Evolutionary conservation across 1,140 invertebrate genomes (phyloP), one percentile per base, ranked within the genome.

Genomic region (Zaprionus africanus): DNA sequence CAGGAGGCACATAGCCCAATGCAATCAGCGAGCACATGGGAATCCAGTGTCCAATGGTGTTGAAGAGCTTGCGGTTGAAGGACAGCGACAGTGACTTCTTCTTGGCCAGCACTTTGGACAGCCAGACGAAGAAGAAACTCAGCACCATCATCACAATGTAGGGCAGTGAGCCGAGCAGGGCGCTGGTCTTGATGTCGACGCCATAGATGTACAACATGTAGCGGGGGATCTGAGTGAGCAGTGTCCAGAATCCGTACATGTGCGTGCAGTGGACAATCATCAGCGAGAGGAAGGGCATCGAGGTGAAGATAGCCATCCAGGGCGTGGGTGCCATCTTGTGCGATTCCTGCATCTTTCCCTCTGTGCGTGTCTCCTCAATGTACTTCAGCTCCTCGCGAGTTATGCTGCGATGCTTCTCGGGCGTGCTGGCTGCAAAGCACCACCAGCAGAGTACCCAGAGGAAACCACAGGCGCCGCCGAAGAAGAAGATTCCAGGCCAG

Each of bases 161-260:
- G 6, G 98, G 98, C 12, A 98, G 90, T 0, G 97, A 96, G 28
- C 97, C 95, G 22, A 96, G 86, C 54, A 95, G 83, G 15, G 97
- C 96, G 86, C 96, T 96, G 28, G 94, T 90, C 92, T 96, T 94
- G 19, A 99, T 96, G 71, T 99, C 94, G 63, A 97, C 96, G 53
- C 95, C 93, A 0, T 99, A 94, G 2, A 99, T 95, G 72, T 95
- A 94, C 31, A 95, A 95, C 94, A 99, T 96, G 90, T 98, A 99
- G 1, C 95, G 96, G 0, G 99, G 98, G 82, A 99, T 96, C 93
- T 98, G 96, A 0, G 97, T 98, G 22, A 99, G 93, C 54, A 99
- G 94, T 13, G 97, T 98, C 95, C 98, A 99, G 92, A 97, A 98
- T 2, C 98, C 98, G 97, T 97, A 99, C 93, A 98, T 98, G 87